phyloP scores from a whole-genome alignment of 2,113 vertebrate species.

The Scomber japonicus region DNA sequence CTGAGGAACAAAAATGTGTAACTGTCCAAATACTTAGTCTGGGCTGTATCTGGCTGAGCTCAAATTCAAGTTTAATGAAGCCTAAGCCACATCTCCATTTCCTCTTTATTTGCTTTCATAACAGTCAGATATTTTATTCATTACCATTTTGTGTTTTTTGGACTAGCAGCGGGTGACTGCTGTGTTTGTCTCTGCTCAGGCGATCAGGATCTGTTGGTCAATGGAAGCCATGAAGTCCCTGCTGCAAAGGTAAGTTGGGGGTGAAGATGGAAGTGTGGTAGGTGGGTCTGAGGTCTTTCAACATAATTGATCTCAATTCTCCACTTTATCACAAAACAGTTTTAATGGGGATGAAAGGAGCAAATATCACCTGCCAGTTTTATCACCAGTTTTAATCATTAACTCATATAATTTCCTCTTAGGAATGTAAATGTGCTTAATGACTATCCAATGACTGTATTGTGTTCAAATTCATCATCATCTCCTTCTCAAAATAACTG shows the following conservation, averaged over 20 bases:
- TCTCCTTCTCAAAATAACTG: background rate
- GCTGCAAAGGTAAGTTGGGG: conserved; percentile 82
- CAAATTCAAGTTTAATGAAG: background rate
- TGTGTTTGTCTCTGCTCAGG: conserved; percentile 77
- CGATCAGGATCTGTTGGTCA: conserved; percentile 84
- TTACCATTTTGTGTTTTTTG: too few relatives aligned
- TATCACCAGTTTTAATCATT: too few relatives aligned
- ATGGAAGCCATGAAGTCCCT: conserved; percentile 84
- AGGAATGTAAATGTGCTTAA: background rate
- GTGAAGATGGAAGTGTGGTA: background rate
- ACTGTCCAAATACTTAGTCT: too few relatives aligned
- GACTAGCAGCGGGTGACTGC: background rate
- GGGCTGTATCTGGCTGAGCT: background rate
- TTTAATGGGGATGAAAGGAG: too few relatives aligned
- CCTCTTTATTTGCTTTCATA: background rate
- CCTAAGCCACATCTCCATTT: too few relatives aligned
- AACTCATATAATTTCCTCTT: too few relatives aligned
- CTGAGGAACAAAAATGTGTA: too few relatives aligned
- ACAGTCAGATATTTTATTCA: background rate
- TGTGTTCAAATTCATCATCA: background rate
- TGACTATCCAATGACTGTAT: background rate
- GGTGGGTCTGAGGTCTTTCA: too few relatives aligned
- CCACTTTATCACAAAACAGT: too few relatives aligned
- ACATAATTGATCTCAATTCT: too few relatives aligned
- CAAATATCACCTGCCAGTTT: too few relatives aligned